Conservation (phyloP, 1,140 invertebrate genomes). For the Holcopasites calliopsidis region DNA sequence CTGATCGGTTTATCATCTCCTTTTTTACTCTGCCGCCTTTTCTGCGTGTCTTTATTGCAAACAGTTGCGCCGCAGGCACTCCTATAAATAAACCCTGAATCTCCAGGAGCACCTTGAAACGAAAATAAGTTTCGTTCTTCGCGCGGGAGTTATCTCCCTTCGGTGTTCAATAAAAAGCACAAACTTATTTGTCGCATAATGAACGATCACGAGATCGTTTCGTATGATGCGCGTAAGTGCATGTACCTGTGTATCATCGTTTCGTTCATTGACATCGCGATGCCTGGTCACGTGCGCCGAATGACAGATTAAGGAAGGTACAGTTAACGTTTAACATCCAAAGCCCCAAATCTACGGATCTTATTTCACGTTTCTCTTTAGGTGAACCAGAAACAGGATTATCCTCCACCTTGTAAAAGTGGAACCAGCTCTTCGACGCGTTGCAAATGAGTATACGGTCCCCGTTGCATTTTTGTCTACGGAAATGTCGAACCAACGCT, state of each 20-base stretch:
- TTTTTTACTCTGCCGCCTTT: constrained; percentile 11
- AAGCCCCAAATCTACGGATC: background rate
- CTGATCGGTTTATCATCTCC: constrained; percentile 14
- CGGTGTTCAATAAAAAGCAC: background rate
- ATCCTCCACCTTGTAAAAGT: background rate
- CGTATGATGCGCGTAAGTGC: too few relatives aligned
- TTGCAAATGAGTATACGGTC: background rate
- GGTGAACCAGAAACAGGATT: constrained; percentile 16
- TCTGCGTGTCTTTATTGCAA: constrained; percentile 48
- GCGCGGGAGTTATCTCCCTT: constrained; percentile 38
- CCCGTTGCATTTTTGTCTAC: background rate
- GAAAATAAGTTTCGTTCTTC: constrained; percentile 67
- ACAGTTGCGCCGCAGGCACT: constrained; percentile 60
- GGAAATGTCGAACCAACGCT: background rate
- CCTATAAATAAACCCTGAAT: constrained; percentile 70
- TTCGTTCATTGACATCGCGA: background rate
- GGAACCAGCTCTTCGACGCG: constrained; percentile 16
- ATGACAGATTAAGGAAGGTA: constrained; percentile 3
- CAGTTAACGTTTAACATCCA: background rate
- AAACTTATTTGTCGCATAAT: too few relatives aligned
- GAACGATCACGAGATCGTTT: too few relatives aligned
- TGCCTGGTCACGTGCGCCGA: background rate
- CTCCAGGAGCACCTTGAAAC: constrained; percentile 62
- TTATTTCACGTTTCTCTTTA: background rate
- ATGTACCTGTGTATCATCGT: background rate